Evolutionary conservation across 1,140 invertebrate genomes (phyloP), one percentile per base, ranked within the genome.

Genomic region (Heliothis subflexa): DNA sequence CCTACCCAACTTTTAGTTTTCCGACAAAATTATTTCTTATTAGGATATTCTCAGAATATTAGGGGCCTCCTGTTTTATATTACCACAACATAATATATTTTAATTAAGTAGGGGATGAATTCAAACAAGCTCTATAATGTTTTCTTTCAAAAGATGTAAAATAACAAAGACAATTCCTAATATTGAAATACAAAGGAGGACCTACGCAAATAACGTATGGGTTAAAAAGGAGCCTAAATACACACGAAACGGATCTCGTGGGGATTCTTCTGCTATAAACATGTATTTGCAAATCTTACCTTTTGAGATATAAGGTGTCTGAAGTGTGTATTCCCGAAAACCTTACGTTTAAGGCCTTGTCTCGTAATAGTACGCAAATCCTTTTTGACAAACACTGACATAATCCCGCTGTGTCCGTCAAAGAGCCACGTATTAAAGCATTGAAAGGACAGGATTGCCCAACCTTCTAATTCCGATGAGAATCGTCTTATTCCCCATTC

Each of bases 391-490:
- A 86, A 89, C 76, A 81, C 76, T 66, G 50, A 82, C 80, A 83
- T 78, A 85, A 83, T 85, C 84, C 87, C 86, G 85, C 82, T 72
- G 78, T 87, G 83, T 88, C 84, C 81, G 83, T 88, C 88, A 90
- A 90, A 90, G 84, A 84, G 77, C 80, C 73, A 81, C 78, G 76
- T 81, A 81, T 81, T 82, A 82, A 74, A 83, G 81, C 84, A 83
- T 78, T 86, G 81, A 86, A 86, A 86, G 83, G 83, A 80, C 80
- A 78, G 80, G 66, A 88, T 86, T 87, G 85, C 84, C 81, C 86
- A 83, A 59, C 16, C 73, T 40, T 82, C 75, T 83, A 87, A 85
- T 87, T 87, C 85, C 81, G 81, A 81, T 82, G 78, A 85, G 85
- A 88, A 89, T 88, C 80, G 80, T 83, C 68, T 79, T 85, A 86